Percentiles rank a stretch among this genome's conserved stretches.
These are phyloP conservation scores for Heliopora coerulea DNA, from an alignment of 92 coral and sea anemone species.

Conservation along the genomic window DNA sequence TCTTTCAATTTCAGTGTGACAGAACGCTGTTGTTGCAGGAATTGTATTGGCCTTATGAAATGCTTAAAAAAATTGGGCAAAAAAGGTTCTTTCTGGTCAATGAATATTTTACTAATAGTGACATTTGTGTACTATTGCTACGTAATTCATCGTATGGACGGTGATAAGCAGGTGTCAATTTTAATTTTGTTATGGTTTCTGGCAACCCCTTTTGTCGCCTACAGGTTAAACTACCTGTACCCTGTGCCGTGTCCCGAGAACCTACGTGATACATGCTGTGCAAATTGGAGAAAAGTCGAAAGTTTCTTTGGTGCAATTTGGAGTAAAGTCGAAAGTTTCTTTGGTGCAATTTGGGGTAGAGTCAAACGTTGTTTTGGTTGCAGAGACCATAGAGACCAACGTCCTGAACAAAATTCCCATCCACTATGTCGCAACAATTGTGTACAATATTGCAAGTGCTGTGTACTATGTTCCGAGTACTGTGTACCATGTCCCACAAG, in stretches of 20 bases:
- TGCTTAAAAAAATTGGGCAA: not conserved
- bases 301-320: no score
- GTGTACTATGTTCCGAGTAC: no score
- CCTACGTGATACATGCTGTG: no score
- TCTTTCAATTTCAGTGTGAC: not conserved
- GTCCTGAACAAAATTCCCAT: no score
- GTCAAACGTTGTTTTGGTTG: no score
- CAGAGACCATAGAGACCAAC: no score
- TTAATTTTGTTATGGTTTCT: not conserved
- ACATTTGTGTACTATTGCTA: not conserved
- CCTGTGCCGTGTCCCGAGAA: slow-evolving; percentile 2
- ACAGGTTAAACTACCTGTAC: slow-evolving; percentile 4
- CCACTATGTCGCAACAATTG: not conserved
- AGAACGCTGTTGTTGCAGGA: not conserved
- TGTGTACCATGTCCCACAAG: no score
- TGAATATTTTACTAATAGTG: not conserved
- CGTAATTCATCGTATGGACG: not conserved
- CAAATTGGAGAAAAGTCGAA: no score
- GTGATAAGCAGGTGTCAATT: not conserved
- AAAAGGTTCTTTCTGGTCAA: slow-evolving; percentile 19
- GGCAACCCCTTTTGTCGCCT: not conserved
- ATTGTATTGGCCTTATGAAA: no score
- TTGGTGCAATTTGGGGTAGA: no score
- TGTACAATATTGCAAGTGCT: no score
- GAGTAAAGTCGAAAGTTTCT: no score